Percentiles rank a stretch among this genome's conserved stretches.
phyloP scores from a whole-genome alignment of 2,113 vertebrate genomes.

The Pagrus major region DNA sequence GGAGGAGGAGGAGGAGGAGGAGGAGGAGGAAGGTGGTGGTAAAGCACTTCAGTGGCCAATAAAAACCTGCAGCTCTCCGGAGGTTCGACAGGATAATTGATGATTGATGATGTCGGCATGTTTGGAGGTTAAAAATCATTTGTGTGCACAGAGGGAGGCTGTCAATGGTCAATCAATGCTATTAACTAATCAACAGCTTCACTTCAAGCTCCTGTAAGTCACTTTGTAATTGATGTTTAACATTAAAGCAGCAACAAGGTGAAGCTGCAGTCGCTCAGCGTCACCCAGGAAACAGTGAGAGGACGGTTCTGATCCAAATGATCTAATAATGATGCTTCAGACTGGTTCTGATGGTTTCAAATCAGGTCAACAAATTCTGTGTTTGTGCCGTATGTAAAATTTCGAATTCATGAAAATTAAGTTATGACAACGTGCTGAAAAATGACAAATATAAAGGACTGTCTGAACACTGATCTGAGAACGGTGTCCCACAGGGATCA shows the following conservation, averaged over 20 bases:
- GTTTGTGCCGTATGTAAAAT: no score
- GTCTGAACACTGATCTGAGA: no score
- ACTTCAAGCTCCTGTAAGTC: background rate
- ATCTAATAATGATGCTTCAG: no score
- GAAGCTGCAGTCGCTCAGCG: background rate
- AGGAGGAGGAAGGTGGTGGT: slow-evolving; percentile 28
- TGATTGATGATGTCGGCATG: slow-evolving; percentile 52
- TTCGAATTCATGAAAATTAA: no score
- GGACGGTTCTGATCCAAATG: no score
- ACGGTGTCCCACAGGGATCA: no score
- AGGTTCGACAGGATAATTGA: slow-evolving; percentile 48
- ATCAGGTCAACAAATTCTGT: no score
- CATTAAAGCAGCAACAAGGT: background rate
- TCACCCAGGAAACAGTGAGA: background rate
- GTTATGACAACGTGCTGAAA: no score
- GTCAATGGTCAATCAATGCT: slow-evolving; percentile 54
- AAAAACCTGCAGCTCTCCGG: slow-evolving; percentile 44
- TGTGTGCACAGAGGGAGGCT: slow-evolving; percentile 1
- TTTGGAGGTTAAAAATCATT: slow-evolving; percentile 31
- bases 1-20: slow-evolving; percentile 29
- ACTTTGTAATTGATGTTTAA: background rate
- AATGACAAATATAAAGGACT: no score
- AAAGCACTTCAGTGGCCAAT: slow-evolving; percentile 34
- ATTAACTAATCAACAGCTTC: slow-evolving; percentile 42
- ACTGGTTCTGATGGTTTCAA: no score